A percentile compares a stretch with the other conserved stretches of the same genome.
phyloP scores from a whole-genome alignment of 1,140 invertebrate genomes.

The Araneus ventricosus region DNA sequence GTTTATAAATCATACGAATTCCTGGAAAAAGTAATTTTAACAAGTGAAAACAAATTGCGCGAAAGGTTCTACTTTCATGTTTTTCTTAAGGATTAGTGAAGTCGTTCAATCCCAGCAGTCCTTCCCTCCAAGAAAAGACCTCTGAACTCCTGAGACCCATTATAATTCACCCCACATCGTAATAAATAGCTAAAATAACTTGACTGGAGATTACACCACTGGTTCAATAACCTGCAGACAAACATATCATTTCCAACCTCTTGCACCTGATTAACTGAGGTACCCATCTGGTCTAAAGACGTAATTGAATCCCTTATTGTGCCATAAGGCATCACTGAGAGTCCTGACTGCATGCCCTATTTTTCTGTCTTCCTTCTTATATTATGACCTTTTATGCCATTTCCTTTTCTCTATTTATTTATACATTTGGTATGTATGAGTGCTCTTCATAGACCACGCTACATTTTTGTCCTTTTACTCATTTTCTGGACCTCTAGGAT shows the following conservation, averaged over 20 bases:
- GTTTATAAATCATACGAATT: too few relatives aligned
- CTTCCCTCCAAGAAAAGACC: too few relatives aligned
- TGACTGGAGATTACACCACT: neutral
- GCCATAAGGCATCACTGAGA: neutral
- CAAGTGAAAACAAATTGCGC: too few relatives aligned
- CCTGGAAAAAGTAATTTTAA: too few relatives aligned
- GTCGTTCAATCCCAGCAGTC: too few relatives aligned
- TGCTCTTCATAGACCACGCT: neutral
- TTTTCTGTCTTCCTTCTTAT: neutral
- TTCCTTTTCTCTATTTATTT: neutral
- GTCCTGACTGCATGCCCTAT: neutral
- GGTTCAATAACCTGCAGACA: neutral
- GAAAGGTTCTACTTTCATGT: too few relatives aligned
- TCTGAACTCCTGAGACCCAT: neutral
- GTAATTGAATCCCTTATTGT: conserved; percentile 5
- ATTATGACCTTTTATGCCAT: neutral
- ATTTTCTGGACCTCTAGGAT: neutral
- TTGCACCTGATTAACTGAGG: neutral
- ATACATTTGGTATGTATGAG: neutral
- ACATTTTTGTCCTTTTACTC: neutral
- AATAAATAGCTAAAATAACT: neutral
- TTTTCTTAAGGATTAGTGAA: too few relatives aligned
- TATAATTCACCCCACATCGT: neutral
- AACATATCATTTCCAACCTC: neutral
- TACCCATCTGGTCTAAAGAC: conserved; percentile 8